Base-by-base conservation (phyloP, 2,888 invertebrate species). In the Blastobasis lacticolella region DNA sequence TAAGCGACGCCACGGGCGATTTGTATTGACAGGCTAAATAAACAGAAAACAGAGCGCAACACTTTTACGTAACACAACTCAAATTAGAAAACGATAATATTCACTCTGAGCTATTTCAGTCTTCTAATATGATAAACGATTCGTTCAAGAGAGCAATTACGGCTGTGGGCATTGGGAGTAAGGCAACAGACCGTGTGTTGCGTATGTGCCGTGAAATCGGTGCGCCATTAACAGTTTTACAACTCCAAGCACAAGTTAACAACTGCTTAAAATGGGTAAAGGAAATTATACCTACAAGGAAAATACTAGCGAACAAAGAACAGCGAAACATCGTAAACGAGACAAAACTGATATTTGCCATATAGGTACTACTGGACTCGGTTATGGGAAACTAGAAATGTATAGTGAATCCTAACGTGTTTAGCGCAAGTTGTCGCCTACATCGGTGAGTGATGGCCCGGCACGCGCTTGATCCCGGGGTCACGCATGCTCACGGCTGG, bases 81-180 rank as follows among this genome's bases (percentile, higher is more conserved):
- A 66, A 69, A 73, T 72, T 66, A 71, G 67, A 70, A 69, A 66
- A 61, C 70, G 61, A 70, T 70, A 72, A 69, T 68, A 67, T 66
- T 67, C 59, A 66, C 73, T 69, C 54, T 60, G 55, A 74, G 73
- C 68, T 59, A 67, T 74, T 76, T 73, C 70, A 79, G 74, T 74
- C 66, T 67, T 69, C 70, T 75, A 73, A 78, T 75, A 76, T 76
- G 80, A 82, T 82, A 83, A 81, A 77, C 78, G 77, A 84, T 84
- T 84, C 74, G 84, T 81, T 82, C 79, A 60, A 75, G 77, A 63
- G 69, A 67, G 71, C 78, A 83, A 84, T 85, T 83, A 84, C 71
- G 61, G 56, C 61, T 57, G 67, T 59, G 57, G 58, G 67, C 63
- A 68, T 69, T 66, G 70, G 63, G 70, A 67, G 69, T 73, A 71